Evolutionary conservation across 2,113 vertebrate species (phyloP), one percentile per base, ranked within the genome.

Genomic region (Elgaria multicarinata): DNA sequence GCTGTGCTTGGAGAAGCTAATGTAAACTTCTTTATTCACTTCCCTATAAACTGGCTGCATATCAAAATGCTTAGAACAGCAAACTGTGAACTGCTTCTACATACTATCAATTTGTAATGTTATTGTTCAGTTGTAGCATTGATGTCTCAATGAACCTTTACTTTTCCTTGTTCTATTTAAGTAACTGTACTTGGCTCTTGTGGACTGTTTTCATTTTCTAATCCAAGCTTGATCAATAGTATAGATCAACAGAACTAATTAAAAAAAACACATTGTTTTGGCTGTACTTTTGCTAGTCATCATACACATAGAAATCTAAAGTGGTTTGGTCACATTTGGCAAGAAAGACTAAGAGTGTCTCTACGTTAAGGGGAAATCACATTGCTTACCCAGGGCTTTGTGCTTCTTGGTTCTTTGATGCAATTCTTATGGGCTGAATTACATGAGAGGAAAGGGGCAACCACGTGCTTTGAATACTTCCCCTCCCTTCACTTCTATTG

Each of bases 121-220:
- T 83, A 55, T 89, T 85, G 20, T 42, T 67, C 18, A 83, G 13
- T 42, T 89, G 46, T 87, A 89, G 87, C 77, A 7, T 53, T 39
- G 50, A 87, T 58, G 42, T 66, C 44, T 85, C 83, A 58, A 5
- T 42, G 74, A 24, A 88, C 39, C 3, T 78, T 79, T n/a, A 72
- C 6, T 44, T 90, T 72, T 78, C 50, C 33, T 79, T 26, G 64
- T 26, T 55, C 2, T 20, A 16, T 77, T 55, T 77, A 66, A 87
- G n/a, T 22, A 58, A 64, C 14, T 78, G 12, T 5, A 46, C 14
- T 6, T 90, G 87, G 20, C 42, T 87, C 31, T 53, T 86, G 26
- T 14, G 7, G 33, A 50, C 72, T 46, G 2, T 78, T 7, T 72
- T 39, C 55, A 62, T 26, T 72, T 66, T 76, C 69, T 76, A 58